phyloP scores from a whole-genome alignment of 2,888 invertebrate genomes.

The Drosophila setosimentum region DNA sequence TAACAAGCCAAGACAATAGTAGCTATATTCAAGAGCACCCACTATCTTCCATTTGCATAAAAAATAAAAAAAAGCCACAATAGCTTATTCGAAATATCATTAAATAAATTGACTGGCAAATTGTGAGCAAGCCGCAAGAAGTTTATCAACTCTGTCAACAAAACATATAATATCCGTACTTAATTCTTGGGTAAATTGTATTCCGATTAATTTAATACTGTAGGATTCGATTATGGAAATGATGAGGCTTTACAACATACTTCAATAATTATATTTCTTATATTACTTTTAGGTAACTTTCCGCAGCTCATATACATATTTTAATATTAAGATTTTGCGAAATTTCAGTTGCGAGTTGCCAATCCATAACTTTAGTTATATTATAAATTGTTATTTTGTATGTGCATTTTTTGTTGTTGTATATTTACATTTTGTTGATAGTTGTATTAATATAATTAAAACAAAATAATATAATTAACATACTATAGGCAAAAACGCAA shows the following conservation, averaged over 20 bases:
- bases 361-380: neutral
- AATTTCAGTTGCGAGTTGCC: neutral
- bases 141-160: neutral
- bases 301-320: slow-evolving; percentile 1
- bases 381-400: neutral
- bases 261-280: neutral
- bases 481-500: neutral
- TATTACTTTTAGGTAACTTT: neutral
- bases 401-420: neutral
- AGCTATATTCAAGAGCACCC: slow-evolving; percentile 78
- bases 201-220: neutral
- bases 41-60: slow-evolving; percentile 74
- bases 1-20: slow-evolving; percentile 52
- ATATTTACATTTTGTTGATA: neutral
- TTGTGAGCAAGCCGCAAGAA: slow-evolving; percentile 15
- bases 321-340: neutral
- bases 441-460: neutral
- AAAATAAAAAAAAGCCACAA: slow-evolving; percentile 29
- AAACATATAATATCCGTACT: neutral
- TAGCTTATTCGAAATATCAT: slow-evolving; percentile 49
- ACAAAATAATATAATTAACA: neutral
- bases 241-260: neutral
- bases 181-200: neutral
- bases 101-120: slow-evolving; percentile 31
- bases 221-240: neutral